Percentiles rank a stretch among this genome's conserved stretches.
These are phyloP conservation scores for Maniola hyperantus DNA, from an alignment of 2,888 invertebrate genomes.

Conservation along the genomic window DNA sequence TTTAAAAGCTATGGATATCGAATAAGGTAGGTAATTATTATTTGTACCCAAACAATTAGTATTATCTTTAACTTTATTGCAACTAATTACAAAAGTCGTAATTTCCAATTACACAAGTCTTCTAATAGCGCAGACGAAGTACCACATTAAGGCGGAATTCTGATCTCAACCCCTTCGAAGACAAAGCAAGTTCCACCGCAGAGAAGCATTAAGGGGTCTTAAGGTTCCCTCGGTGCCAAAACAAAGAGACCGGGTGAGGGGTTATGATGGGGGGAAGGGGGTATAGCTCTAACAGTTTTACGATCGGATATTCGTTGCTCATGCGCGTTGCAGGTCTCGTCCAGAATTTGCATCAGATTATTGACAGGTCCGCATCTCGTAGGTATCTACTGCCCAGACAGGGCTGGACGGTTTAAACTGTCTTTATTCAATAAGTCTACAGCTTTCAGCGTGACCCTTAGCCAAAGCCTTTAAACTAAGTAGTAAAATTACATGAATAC, in stretches of 20 bases:
- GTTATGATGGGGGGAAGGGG: constrained; percentile 47
- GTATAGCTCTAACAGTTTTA: constrained; percentile 75
- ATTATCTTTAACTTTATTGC: constrained; percentile 21
- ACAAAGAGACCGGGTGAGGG: constrained; percentile 73
- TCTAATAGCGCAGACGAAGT: constrained; percentile 35
- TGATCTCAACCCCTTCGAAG: constrained; percentile 59
- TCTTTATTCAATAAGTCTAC: not conserved
- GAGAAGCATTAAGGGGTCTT: constrained; percentile 77
- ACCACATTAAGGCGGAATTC: constrained; percentile 35
- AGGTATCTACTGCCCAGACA: constrained; percentile 20
- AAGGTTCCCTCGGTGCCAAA: constrained; percentile 73
- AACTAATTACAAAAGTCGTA: constrained; percentile 29
- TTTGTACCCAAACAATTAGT: not conserved
- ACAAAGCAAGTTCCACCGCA: constrained; percentile 52
- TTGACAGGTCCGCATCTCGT: constrained; percentile 49
- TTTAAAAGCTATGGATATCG: not conserved
- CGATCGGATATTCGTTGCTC: constrained; percentile 76
- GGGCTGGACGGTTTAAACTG: not conserved
- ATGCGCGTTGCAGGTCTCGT: constrained; percentile 71
- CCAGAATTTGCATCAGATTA: constrained; percentile 77
- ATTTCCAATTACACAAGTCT: constrained; percentile 37
- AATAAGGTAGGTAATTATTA: no score
- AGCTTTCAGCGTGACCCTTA: not conserved
- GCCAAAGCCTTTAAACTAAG: not conserved
- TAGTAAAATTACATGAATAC: not conserved